These are phyloP conservation scores for Spisula subtruncata DNA, from an alignment of 2,888 invertebrate genomes.

Conservation along the genomic window DNA sequence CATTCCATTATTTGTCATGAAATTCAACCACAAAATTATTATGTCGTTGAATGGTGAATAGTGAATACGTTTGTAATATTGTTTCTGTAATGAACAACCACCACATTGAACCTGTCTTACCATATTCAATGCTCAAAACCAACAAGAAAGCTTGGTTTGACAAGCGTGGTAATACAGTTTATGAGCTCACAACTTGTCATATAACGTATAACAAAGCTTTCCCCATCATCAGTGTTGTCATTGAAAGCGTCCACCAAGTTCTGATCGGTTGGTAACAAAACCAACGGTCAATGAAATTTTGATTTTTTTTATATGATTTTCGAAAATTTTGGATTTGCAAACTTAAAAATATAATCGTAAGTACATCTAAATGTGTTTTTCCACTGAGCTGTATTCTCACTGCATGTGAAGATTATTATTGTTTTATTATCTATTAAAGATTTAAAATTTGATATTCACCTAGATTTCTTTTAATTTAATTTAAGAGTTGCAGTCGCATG, in stretches of 20 bases:
- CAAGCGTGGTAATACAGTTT: background rate
- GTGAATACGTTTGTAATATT: too few relatives aligned
- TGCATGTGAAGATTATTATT: too few relatives aligned
- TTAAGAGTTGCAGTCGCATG: too few relatives aligned
- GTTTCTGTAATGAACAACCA: too few relatives aligned
- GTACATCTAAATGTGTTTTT: background rate
- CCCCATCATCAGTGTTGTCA: background rate
- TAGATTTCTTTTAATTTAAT: too few relatives aligned
- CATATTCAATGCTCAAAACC: background rate
- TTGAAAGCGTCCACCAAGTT: background rate
- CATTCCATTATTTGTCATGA: background rate
- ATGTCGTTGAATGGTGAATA: background rate
- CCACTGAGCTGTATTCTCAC: too few relatives aligned
- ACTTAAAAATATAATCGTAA: background rate
- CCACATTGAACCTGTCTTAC: background rate
- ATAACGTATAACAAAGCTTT: background rate
- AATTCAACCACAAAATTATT: background rate
- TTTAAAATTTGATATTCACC: too few relatives aligned
- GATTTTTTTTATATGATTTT: background rate
- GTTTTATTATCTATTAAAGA: too few relatives aligned
- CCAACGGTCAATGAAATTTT: background rate
- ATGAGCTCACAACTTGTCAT: background rate
- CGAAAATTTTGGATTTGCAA: slow-evolving; percentile 20
- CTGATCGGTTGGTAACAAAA: background rate
- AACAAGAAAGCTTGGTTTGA: background rate